These are phyloP conservation scores for Pristionchus entomophagus DNA, from an alignment of 2,888 invertebrate genomes.

Conservation along the genomic window DNA sequence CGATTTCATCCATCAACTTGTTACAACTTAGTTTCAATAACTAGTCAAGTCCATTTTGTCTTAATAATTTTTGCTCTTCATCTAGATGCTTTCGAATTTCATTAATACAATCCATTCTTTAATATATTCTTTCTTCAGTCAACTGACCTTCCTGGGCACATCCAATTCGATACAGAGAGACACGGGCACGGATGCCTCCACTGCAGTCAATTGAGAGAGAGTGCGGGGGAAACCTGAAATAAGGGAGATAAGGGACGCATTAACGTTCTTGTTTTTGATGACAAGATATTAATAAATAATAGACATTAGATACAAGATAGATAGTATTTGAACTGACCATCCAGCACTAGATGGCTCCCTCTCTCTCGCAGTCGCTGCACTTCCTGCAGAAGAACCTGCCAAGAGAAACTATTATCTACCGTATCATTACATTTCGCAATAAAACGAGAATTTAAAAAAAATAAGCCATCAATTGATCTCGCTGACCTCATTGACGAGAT, in stretches of 20 bases:
- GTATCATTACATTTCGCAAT: neutral
- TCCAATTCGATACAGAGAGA: constrained; percentile 48
- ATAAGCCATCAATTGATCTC: neutral
- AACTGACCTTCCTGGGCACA: constrained; percentile 49
- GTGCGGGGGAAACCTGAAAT: constrained; percentile 46
- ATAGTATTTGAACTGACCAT: constrained; percentile 48
- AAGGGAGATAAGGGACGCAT: neutral
- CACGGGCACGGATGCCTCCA: constrained; percentile 38
- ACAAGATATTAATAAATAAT: too few species aligned
- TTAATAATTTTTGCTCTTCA: neutral
- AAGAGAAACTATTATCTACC: neutral
- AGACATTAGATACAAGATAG: too few species aligned
- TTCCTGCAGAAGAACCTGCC: constrained; percentile 40
- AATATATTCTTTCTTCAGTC: neutral
- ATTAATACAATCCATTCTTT: too few species aligned
- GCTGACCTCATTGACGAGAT: constrained; percentile 41
- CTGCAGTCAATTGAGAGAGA: constrained; percentile 22
- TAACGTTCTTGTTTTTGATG: too few species aligned
- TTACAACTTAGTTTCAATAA: too few species aligned
- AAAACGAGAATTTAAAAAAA: neutral
- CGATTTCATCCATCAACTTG: too few species aligned
- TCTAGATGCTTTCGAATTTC: too few species aligned
- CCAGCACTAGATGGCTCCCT: neutral
- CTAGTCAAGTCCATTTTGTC: neutral
- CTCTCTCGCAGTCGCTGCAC: neutral